Base-by-base conservation (phyloP, 2,113 vertebrate genomes). In the Bambusicola thoracicus region DNA sequence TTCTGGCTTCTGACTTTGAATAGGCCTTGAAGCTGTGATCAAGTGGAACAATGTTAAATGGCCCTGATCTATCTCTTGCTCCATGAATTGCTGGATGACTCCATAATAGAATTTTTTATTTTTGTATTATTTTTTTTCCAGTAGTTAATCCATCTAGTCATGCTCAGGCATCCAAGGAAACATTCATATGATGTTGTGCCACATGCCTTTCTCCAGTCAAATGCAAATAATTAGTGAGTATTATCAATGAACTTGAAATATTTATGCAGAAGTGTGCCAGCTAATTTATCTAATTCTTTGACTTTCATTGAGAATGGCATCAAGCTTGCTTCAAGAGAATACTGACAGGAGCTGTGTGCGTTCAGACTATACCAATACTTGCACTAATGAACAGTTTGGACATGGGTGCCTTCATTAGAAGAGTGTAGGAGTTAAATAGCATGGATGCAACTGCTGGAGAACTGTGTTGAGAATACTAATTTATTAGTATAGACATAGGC, bases 381-480 rank as follows among this genome's bases (percentile, higher is more conserved):
- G 43, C 49, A 21, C 10, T 13, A 24, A 29, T 59, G 34, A 77
- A 68, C 15, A 48, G 30, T 51, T 69, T 92, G 67, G 53, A 89
- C 38, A 49, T 10, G 11, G 10, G 10, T 9, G 15, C 48, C 32
- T 58, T 43, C 24, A 55, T 81, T 74, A 67, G 76, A 74, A 77
- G 44, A 91, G 44, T 66, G 18, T 69, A 83, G 83, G 22, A 22
- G 10, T 87, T 68, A 79, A 85, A 63, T 48, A 66, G 14, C 22
- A 80, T 58, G 1, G 0, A 59, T 78, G 85, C 29, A 70, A 85
- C 59, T 81, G 49, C 73, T 83, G 55, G 46, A 90, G 8, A 77
- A 67, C 29, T 81, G 65, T 90, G 76, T 59, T 38, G 67, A 22
- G 76, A 83, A 90, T 95, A 67, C 41, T 90, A 66, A 94, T 94